Base-by-base conservation (phyloP, 2,888 invertebrate species). In the Apoderus coryli region DNA sequence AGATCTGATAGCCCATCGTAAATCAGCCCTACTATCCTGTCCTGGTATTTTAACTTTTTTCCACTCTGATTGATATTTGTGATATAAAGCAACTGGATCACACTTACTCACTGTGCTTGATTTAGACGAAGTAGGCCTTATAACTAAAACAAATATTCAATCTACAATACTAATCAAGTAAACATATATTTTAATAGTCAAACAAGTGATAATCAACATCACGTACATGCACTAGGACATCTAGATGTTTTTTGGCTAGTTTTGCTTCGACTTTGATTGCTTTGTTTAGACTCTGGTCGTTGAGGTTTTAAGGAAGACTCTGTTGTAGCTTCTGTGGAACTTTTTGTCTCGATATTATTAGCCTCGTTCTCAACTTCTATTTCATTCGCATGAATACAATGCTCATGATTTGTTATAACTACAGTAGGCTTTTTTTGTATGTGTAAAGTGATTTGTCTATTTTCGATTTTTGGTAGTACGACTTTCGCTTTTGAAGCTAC, bases 81-180 rank as follows among this genome's bases (percentile, higher is more conserved):
- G 80, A 48, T 81, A 84, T 10, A 81, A 56, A 10, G 72, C 63
- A 1, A 84, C 82, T 10, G 84, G 81, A 52, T 82, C 82, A 52
- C 64, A 40, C 64, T 53, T 68, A 25, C 40, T 47, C 26, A 44
- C 16, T n/a, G n/a, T n/a, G 14, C 14, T 14, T n/a, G 39, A 23
- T 33, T 43, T 44, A 19, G 36, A 7, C 7, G 32, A 36, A 25
- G 19, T 16, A 59, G 72, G 67, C 49, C 65, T 64, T 33, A 76
- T 75, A 52, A 74, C 76, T 76, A 54, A 31, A 63, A 50, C 34
- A 28, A 9, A 13, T 9, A 27, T 19, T 12, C 10, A 24, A 13
- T 19, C 10, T n/a, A n/a, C n/a, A n/a, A n/a, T n/a, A n/a, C n/a
- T n/a, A n/a, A n/a, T n/a, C n/a, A n/a, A n/a, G n/a, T n/a, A n/a